Evolutionary conservation across 2,888 invertebrate species (phyloP), one percentile per base, ranked within the genome.

Genomic region (Hemistola chrysoprasaria): DNA sequence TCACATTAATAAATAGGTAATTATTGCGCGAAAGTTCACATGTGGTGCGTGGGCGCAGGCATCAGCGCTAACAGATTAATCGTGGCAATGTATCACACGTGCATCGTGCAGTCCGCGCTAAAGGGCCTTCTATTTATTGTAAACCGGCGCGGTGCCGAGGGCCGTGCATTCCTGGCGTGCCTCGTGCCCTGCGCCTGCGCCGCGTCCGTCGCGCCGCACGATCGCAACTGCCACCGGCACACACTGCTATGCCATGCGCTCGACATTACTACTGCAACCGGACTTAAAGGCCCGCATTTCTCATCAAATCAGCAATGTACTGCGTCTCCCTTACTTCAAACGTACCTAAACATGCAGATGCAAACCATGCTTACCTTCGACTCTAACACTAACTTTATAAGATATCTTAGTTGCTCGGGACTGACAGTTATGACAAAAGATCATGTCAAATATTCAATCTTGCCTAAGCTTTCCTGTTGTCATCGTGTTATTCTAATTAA

Each of bases 101-200:
- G 86, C 81, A 81, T n/a, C n/a, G n/a, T n/a, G n/a, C n/a, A n/a
- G 78, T 74, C 71, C 71, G 75, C 69, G 68, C 77, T 78, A 75
- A 80, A 74, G 81, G 84, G 82, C 85, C 85, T 87, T 87, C 85
- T 87, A 86, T 86, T 85, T 86, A n/a, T n/a, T n/a, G 87, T 87
- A 84, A 85, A 82, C 84, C 78, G 85, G 86, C 85, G 85, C 82
- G n/a, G n/a, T n/a, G n/a, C n/a, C 83, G 83, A 78, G 81, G 83
- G 84, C 83, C 79, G 75, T 74, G 72, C 87, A 87, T 87, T 86
- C 87, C 84, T 66, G 62, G 75, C 85, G 65, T 79, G 79, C 78
- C 80, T 76, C 77, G 76, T 69, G 81, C 80, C 73, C 72, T 73
- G 71, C 70, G 71, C 75, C 69, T 30, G 40, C 34, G 40, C 23